Evolutionary conservation across 2,888 invertebrate genomes (phyloP).

Genomic region (Ormyrus nitidulus): DNA sequence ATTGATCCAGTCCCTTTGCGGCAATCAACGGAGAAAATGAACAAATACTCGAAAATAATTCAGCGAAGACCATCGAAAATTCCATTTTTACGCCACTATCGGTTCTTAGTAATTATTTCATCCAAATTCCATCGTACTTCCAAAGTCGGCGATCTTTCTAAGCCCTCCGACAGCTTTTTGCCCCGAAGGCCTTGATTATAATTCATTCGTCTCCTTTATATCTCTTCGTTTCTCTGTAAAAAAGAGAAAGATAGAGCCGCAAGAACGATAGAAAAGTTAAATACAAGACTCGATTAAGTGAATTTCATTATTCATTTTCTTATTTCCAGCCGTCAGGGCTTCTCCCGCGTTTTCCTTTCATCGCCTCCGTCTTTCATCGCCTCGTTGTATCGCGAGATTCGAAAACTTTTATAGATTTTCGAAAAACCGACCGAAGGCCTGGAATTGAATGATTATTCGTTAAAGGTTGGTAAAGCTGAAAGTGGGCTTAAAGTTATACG

Average conservation of each 20-base stretch:
- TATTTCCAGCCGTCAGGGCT: slow-evolving; percentile 30
- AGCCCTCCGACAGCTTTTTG: slow-evolving; percentile 6
- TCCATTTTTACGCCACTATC: not conserved
- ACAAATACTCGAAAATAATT: not conserved
- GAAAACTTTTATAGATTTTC: too few species aligned
- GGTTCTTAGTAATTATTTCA: not conserved
- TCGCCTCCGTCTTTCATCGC: not conserved
- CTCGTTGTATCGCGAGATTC: too few species aligned
- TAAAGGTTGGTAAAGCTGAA: too few species aligned
- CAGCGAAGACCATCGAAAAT: not conserved
- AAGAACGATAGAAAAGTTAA: slow-evolving; percentile 49
- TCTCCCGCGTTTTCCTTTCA: not conserved
- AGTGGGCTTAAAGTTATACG: too few species aligned
- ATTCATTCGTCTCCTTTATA: slow-evolving; percentile 15
- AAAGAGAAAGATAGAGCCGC: not conserved
- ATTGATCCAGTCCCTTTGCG: too few species aligned
- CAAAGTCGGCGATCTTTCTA: not conserved
- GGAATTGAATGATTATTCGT: too few species aligned
- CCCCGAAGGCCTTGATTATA: not conserved
- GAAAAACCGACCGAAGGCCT: too few species aligned
- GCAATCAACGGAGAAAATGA: not conserved
- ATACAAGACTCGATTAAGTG: slow-evolving; percentile 57
- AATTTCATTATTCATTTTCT: slow-evolving; percentile 57
- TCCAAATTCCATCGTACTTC: not conserved
- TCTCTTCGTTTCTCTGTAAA: slow-evolving; percentile 1